phyloP scores from a whole-genome alignment of 2,888 invertebrate genomes.

The Byasa hedistus region DNA sequence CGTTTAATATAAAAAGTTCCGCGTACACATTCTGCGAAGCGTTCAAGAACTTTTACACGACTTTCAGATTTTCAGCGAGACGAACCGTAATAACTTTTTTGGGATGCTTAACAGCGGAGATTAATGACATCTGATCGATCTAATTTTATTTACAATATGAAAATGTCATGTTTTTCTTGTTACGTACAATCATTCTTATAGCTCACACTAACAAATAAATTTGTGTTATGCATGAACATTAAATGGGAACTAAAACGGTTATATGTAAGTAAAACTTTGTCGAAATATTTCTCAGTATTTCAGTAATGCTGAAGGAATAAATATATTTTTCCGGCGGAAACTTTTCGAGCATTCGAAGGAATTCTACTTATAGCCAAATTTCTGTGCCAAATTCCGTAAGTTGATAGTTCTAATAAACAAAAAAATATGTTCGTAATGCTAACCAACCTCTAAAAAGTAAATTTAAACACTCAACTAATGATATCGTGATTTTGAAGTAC shows the following conservation, averaged over 20 bases:
- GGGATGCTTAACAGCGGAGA: too few species aligned
- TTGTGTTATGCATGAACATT: too few species aligned
- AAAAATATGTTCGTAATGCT: too few species aligned
- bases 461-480: too few species aligned
- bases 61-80: background rate
- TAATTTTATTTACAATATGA: background rate
- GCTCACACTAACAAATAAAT: too few species aligned
- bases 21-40: slow-evolving; percentile 5
- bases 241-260: background rate
- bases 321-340: slow-evolving; percentile 13
- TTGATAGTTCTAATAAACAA: slow-evolving; percentile 7
- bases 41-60: slow-evolving; percentile 11
- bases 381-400: slow-evolving; percentile 15
- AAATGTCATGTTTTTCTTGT: background rate
- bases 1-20: slow-evolving; percentile 16
- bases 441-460: too few species aligned
- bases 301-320: slow-evolving; percentile 9
- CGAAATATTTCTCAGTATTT: slow-evolving; percentile 15
- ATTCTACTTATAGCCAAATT: slow-evolving; percentile 12
- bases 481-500: too few species aligned
- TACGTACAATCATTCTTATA: too few species aligned
- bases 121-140: too few species aligned
- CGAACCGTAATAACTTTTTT: background rate
- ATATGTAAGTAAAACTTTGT: background rate
- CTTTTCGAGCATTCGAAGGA: slow-evolving; percentile 7